Conservation (phyloP, 1,140 invertebrate species). For the Atta texana region DNA sequence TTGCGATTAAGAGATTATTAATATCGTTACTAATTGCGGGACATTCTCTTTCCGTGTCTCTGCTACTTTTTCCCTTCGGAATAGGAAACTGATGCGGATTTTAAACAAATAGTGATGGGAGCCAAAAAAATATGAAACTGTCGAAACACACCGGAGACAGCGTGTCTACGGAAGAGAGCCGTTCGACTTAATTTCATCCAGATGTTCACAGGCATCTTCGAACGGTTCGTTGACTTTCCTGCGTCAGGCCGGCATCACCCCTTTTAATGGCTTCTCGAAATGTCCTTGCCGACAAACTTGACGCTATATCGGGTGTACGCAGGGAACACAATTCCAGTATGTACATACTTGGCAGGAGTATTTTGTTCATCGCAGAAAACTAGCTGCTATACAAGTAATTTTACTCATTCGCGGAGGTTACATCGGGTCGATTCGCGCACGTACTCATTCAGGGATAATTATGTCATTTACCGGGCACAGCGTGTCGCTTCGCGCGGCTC, state of each 20-base stretch:
- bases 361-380: slow-evolving; percentile 69
- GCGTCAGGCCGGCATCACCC: slow-evolving; percentile 43
- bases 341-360: slow-evolving; percentile 64
- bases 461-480: slow-evolving; percentile 70
- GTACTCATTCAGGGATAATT: slow-evolving; percentile 75
- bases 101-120: slow-evolving; percentile 16
- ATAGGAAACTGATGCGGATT: slow-evolving; percentile 28
- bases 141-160: slow-evolving; percentile 65
- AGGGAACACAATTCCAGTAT: slow-evolving; percentile 64
- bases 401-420: slow-evolving; percentile 40
- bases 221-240: slow-evolving; percentile 77
- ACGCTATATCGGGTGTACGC: slow-evolving; percentile 36
- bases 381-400: slow-evolving; percentile 70
- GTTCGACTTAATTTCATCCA: slow-evolving; percentile 76
- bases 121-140: slow-evolving; percentile 61
- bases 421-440: slow-evolving; percentile 34
- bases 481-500: slow-evolving; percentile 58
- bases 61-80: neutral
- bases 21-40: neutral
- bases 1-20: neutral
- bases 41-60: neutral
- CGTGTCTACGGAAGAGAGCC: slow-evolving; percentile 70
- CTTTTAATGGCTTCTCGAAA: slow-evolving; percentile 67
- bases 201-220: slow-evolving; percentile 66
- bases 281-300: slow-evolving; percentile 68